These are phyloP conservation scores for Amphiprion clarkii DNA, from an alignment of 2,797 vertebrate genomes.

Conservation along the genomic window DNA sequence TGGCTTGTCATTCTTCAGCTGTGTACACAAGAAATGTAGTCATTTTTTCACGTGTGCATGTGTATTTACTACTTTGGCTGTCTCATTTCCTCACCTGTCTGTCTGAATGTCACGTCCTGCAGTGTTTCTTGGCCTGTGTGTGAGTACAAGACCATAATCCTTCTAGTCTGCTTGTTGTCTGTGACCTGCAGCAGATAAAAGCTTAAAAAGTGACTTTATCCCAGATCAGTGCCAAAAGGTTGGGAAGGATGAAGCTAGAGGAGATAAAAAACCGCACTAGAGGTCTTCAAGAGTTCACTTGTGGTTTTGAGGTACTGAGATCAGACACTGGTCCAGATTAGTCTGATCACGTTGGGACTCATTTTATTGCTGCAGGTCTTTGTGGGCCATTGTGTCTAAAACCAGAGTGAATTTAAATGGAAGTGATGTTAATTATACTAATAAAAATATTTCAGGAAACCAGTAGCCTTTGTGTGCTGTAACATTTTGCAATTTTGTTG, in stretches of 20 bases:
- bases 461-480: no score
- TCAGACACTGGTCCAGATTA: not conserved
- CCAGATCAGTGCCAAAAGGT: constrained; percentile 46
- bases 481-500: no score
- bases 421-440: no score
- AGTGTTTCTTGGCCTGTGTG: not conserved
- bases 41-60: constrained; percentile 22
- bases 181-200: constrained; percentile 71
- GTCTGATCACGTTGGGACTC: not conserved
- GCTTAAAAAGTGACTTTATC: constrained; percentile 72
- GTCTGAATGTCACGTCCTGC: not conserved
- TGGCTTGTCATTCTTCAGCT: constrained; percentile 26
- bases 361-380: not conserved
- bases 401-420: no score
- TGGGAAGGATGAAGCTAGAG: constrained; percentile 33
- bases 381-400: not conserved
- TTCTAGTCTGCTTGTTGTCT: constrained; percentile 73
- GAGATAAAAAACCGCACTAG: constrained; percentile 18
- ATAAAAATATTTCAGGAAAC: not conserved
- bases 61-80: constrained; percentile 25
- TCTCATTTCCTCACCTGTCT: constrained; percentile 57
- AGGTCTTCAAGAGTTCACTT: constrained; percentile 25
- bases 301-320: not conserved
- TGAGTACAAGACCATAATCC: constrained; percentile 63
- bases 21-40: constrained; percentile 54